Conservation (phyloP, 2,888 invertebrate species). For the Brachyptera risi region DNA sequence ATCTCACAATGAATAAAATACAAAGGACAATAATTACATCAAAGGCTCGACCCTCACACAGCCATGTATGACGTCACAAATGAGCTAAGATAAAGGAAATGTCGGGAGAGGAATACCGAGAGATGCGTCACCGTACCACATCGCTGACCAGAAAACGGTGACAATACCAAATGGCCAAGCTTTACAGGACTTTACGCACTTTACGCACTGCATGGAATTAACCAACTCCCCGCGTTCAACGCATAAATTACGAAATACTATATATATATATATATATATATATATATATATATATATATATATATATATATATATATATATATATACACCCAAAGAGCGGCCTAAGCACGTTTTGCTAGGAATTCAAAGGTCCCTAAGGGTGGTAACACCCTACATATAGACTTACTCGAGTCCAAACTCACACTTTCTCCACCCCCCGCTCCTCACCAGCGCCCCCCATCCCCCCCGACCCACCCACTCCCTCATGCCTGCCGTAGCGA, state of each 20-base stretch:
- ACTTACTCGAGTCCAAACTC: background rate
- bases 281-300: too few species aligned
- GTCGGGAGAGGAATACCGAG: background rate
- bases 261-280: too few species aligned
- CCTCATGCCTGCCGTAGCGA: background rate
- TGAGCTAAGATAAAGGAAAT: background rate
- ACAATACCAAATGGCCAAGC: background rate
- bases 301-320: too few species aligned
- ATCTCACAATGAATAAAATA: background rate
- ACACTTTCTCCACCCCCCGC: background rate
- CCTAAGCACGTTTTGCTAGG: slow-evolving; percentile 5
- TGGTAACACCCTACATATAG: background rate
- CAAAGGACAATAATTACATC: slow-evolving; percentile 12
- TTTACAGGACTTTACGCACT: too few species aligned
- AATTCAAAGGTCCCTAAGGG: background rate
- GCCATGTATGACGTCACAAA: too few species aligned
- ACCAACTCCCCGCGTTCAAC: background rate
- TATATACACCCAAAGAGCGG: slow-evolving; percentile 1
- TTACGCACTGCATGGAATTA: slow-evolving; percentile 1
- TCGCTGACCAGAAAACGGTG: background rate
- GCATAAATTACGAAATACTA: slow-evolving; percentile 7
- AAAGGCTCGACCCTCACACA: background rate
- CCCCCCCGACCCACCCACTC: background rate
- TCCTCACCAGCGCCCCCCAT: background rate
- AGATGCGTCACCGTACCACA: slow-evolving; percentile 10